Evolutionary conservation across 2,797 vertebrate species (phyloP).

Genomic region (Sebastes hubbsi): DNA sequence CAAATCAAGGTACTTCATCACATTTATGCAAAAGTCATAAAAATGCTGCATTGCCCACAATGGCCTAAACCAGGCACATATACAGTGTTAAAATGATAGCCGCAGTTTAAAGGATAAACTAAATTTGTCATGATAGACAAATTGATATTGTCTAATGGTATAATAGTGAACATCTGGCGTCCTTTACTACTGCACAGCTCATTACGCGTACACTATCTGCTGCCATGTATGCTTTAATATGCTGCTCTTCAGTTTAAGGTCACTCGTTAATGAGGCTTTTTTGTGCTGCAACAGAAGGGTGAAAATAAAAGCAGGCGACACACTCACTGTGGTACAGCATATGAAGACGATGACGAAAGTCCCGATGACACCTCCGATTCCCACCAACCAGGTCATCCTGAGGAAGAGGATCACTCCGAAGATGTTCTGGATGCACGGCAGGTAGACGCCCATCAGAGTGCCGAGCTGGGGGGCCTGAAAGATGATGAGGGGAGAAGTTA

Average conservation of each 20-base stretch:
- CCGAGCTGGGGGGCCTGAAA: constrained; percentile 86
- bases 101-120: not conserved
- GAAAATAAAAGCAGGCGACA: not conserved
- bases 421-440: constrained; percentile 99
- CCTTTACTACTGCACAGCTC: constrained; percentile 18
- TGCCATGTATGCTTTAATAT: not conserved
- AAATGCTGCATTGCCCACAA: not conserved
- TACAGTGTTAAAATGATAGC: not conserved
- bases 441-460: constrained; percentile 97
- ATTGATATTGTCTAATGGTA: not conserved
- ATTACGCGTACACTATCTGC: constrained; percentile 10
- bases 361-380: constrained; percentile 93
- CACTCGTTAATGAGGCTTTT: not conserved
- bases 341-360: constrained; percentile 96
- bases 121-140: not conserved
- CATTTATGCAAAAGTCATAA: not conserved
- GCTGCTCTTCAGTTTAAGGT: constrained; percentile 4
- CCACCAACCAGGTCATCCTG: constrained; percentile 98
- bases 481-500: not conserved
- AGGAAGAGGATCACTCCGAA: constrained; percentile 98
- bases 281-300: not conserved
- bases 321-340: constrained; percentile 96
- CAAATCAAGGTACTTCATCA: not conserved
- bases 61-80: not conserved
- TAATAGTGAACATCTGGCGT: constrained; percentile 20